Conservation (phyloP, 2,113 vertebrate genomes). For the Penelope pileata region DNA sequence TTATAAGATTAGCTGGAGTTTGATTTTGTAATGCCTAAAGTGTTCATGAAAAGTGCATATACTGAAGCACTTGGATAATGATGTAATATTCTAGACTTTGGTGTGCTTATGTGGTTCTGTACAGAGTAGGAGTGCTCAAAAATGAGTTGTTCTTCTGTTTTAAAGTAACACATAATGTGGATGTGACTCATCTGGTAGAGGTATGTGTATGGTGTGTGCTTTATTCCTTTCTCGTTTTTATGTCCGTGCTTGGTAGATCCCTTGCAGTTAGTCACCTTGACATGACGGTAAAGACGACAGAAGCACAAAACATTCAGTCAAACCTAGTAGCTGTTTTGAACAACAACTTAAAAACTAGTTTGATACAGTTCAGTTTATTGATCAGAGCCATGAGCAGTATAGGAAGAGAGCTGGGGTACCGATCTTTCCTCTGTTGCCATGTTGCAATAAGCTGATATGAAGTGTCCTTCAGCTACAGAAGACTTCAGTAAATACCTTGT, state of each 20-base stretch:
- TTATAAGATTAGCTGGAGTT: neutral
- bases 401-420: neutral
- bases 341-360: neutral
- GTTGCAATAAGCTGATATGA: neutral
- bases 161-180: neutral
- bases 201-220: neutral
- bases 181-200: neutral
- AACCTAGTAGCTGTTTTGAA: neutral
- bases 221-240: neutral
- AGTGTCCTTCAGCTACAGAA: neutral
- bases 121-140: neutral
- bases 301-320: neutral
- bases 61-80: neutral
- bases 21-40: neutral
- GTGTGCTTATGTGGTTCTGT: neutral
- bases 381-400: neutral
- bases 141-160: neutral
- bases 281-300: neutral
- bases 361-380: neutral
- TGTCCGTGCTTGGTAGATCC: neutral
- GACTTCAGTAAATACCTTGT: neutral
- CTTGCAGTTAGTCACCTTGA: neutral
- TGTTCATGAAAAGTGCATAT: neutral
- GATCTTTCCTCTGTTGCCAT: neutral
- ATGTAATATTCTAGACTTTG: neutral